These are phyloP conservation scores for Trissolcus japonicus DNA, from an alignment of 2,888 invertebrate genomes.

Conservation along the genomic window DNA sequence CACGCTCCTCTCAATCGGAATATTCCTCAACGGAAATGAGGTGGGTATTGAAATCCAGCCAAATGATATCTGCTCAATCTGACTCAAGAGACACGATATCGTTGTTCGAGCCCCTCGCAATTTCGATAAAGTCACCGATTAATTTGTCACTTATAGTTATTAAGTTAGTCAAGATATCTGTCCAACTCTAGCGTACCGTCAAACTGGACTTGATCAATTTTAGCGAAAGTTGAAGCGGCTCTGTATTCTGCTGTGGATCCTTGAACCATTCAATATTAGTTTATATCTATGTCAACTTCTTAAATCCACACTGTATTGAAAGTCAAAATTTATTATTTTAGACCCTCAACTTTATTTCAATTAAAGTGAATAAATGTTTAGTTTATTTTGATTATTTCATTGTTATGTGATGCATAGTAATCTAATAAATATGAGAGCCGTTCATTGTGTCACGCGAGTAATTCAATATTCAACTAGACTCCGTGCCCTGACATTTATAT, in stretches of 20 bases:
- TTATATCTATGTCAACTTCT: no score
- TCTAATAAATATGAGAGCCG: no score
- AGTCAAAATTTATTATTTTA: constrained; percentile 1
- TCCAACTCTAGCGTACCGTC: constrained; percentile 11
- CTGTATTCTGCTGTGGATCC: constrained; percentile 8
- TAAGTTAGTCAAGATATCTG: constrained; percentile 20
- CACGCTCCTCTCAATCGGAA: constrained; percentile 95
- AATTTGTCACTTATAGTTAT: constrained; percentile 40
- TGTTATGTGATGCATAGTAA: no score
- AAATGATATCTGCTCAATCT: constrained; percentile 73
- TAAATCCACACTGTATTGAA: background rate
- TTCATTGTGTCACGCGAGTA: no score
- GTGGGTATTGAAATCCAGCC: constrained; percentile 71
- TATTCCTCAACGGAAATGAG: constrained; percentile 94
- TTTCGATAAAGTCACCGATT: constrained; percentile 32
- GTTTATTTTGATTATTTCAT: no score
- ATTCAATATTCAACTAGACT: background rate
- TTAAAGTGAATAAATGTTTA: no score
- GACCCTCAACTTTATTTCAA: no score
- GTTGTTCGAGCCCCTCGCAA: constrained; percentile 12
- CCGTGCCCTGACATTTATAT: background rate
- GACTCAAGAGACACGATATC: constrained; percentile 41
- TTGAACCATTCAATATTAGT: background rate
- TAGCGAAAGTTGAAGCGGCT: background rate
- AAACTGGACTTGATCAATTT: constrained; percentile 18